Evolutionary conservation across 2,888 invertebrate genomes (phyloP), one percentile per base, ranked within the genome.

Genomic region (Pseudanteris insignis): DNA sequence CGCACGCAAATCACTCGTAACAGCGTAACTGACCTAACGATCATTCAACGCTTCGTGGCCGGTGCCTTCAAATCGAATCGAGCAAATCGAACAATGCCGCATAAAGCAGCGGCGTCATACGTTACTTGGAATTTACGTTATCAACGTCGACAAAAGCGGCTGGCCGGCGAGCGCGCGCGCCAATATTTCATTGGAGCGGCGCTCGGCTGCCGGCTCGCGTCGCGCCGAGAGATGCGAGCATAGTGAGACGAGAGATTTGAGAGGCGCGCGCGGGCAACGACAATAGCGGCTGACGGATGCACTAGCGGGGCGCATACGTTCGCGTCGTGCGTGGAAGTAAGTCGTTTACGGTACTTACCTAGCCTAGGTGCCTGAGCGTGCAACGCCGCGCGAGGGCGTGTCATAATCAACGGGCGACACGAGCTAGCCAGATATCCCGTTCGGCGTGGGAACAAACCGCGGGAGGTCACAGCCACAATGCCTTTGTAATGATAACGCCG

Each of bases 381-480:
- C 21, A 51, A 41, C 48, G 63, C n/a, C 58, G 66, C 67, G 70
- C 69, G 71, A 72, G 70, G 73, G 72, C 72, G 72, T 75, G 73
- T 71, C 69, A 73, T 69, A 74, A 74, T 73, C 72, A 73, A 68
- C 68, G 67, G 67, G 67, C 70, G 69, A 66, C 67, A 67, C 63
- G 70, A 65, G 63, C 67, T 67, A 63, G 65, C 68, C 65, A 70
- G 74, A 74, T 70, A 74, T 70, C 59, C 67, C 21, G 72, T 68
- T 69, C 69, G 68, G 65, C 77, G 77, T 77, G 77, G 76, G 76
- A 76, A 75, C 71, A 67, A 71, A 65, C 72, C 66, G 66, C 71
- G 65, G 71, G 74, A 73, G 74, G 72, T 76, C 74, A 72, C 57
- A 51, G 64, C 58, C 41, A 63, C 62, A 55, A 63, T 65, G 65